Evolutionary conservation across 1,140 invertebrate genomes (phyloP).

Genomic region (Calephelis virginiensis): DNA sequence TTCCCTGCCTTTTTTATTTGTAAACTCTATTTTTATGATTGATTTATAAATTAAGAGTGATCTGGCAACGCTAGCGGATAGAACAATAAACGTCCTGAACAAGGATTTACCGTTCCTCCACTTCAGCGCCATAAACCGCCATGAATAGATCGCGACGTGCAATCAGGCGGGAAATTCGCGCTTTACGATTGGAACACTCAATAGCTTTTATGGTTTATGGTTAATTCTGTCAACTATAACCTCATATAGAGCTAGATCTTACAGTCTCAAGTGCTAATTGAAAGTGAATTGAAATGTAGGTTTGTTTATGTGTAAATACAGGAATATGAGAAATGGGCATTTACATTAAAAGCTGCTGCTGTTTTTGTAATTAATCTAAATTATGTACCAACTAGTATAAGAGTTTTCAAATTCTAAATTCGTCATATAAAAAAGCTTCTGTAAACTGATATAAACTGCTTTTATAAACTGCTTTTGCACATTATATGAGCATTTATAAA

Average conservation of each 20-base stretch:
- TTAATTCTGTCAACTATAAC: conserved; percentile 26
- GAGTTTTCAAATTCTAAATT: no score
- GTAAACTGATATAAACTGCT: no score
- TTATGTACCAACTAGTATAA: no score
- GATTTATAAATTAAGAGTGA: conserved; percentile 1
- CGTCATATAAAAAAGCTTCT: no score
- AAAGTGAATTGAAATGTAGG: no score
- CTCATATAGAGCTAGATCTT: neutral
- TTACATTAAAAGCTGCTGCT: no score
- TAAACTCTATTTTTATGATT: conserved; percentile 13
- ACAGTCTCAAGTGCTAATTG: neutral
- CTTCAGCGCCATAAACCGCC: conserved; percentile 39
- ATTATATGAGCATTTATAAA: no score
- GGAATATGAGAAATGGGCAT: no score
- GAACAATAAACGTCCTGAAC: conserved; percentile 36
- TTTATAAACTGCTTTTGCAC: no score
- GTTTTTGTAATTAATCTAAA: no score
- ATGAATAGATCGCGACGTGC: conserved; percentile 47
- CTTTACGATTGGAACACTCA: conserved; percentile 49
- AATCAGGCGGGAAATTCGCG: conserved; percentile 48
- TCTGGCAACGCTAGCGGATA: conserved; percentile 3
- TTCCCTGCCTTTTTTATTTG: neutral
- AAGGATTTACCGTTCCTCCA: conserved; percentile 29
- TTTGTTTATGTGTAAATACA: no score
- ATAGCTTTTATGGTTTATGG: conserved; percentile 47